A percentile compares a stretch with the other conserved stretches of the same genome.
Evolutionary conservation across 2,113 vertebrate genomes (phyloP).

Genomic region (Echinops telfairi): DNA sequence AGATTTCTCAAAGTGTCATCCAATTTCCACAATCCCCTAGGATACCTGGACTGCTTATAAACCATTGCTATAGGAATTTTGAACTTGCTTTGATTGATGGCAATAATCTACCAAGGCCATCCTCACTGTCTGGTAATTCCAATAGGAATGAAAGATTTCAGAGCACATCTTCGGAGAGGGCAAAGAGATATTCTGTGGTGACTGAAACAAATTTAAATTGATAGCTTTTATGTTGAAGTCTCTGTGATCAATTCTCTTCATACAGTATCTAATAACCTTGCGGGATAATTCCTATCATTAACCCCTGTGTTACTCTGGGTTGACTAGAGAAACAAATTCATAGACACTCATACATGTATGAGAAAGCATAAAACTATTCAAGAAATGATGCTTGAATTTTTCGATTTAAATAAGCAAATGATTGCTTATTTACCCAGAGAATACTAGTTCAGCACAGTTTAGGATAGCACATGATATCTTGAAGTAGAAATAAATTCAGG

Average conservation of each 20-base stretch:
- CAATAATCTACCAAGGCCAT: not conserved
- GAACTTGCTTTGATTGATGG: not conserved
- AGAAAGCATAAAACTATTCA: not conserved
- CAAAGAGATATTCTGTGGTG: not conserved
- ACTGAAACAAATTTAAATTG: not conserved
- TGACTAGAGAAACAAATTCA: no score
- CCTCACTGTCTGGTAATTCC: not conserved
- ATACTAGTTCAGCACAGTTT: not conserved
- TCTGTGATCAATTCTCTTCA: not conserved
- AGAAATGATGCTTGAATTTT: not conserved
- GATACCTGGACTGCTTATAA: not conserved
- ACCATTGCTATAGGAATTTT: not conserved
- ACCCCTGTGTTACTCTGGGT: no score
- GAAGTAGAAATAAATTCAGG: conserved; percentile 41
- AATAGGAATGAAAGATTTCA: not conserved
- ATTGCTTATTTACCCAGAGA: conserved; percentile 16
- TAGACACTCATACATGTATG: no score
- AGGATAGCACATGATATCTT: not conserved
- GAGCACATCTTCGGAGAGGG: not conserved
- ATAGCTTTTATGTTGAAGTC: not conserved
- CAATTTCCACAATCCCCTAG: not conserved
- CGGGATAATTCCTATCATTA: not conserved
- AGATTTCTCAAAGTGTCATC: not conserved
- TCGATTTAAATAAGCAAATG: not conserved
- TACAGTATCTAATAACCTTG: not conserved